phyloP scores from a whole-genome alignment of 2,888 invertebrate genomes.

The Apomyelois bistriatella region DNA sequence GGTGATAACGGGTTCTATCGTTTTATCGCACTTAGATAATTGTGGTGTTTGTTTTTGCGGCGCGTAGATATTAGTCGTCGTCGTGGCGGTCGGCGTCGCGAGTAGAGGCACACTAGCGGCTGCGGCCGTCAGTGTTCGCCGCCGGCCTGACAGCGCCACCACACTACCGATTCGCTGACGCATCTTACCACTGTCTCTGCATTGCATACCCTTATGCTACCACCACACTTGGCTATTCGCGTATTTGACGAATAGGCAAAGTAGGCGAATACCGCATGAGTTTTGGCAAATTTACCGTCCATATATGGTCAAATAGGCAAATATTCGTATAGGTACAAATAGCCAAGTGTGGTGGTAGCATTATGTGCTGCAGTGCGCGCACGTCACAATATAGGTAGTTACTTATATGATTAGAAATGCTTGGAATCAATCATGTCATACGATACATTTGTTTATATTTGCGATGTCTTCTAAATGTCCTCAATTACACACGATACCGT shows the following conservation, averaged over 20 bases:
- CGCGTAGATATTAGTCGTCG: constrained; percentile 31
- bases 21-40: constrained; percentile 72
- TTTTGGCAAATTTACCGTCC: too few relatives aligned
- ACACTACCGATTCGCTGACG: constrained; percentile 22
- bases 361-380: not conserved
- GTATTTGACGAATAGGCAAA: too few relatives aligned
- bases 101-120: constrained; percentile 47
- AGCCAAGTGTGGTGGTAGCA: too few relatives aligned
- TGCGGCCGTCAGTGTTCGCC: constrained; percentile 11
- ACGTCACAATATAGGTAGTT: not conserved
- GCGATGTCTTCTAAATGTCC: not conserved
- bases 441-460: not conserved
- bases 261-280: too few relatives aligned
- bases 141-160: constrained; percentile 16
- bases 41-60: constrained; percentile 66
- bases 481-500: not conserved
- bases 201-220: constrained; percentile 1
- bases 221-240: too few relatives aligned
- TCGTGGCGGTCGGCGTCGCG: constrained; percentile 57
- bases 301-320: too few relatives aligned
- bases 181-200: constrained; percentile 7
- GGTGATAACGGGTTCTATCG: constrained; percentile 59
- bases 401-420: not conserved
- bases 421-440: not conserved
- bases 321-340: too few relatives aligned